Base-by-base conservation (phyloP, 2,888 invertebrate genomes). In the Lycaena phlaeas region DNA sequence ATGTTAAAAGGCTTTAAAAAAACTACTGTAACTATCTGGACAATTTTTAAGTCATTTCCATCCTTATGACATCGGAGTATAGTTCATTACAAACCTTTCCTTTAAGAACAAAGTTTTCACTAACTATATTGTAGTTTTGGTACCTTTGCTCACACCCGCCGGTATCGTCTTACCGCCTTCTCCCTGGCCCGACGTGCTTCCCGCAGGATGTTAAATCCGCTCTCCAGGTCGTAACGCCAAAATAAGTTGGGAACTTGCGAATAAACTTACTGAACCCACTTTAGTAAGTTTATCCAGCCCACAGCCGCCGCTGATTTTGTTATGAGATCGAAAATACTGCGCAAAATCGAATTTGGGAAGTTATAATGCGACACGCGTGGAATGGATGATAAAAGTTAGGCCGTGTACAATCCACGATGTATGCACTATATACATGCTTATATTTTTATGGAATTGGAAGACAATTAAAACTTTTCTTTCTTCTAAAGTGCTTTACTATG, bases 201-300 rank as follows among this genome's bases (percentile, higher is more conserved):
- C 22, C 22, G 11, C 34, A 22, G 22, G 12, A 34, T 34, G 34
- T 18, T 22, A 22, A 34, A 22, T 34, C 31, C 31, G 22, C 22
- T 34, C 11, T 22, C 34, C 34, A 22, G 34, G 34, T 34, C 34
- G 22, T 22, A 44, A 40, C 38, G 41, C 38, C 38, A 27, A 34
- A 44, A 44, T 40, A 41, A 44, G 43, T 38, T 41, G 29, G 12
- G 31, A 44, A 41, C 41, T 44, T 34, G 34, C 17, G 39, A 28
- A 34, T 22, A 22, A 34, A 34, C 34, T 34, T 22, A 22, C 22
- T 25, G 15, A 41, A 41, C 28, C 34, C 34, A 34, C 34, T 34
- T 22, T 34, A 34, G 18, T 11, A 34, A 34, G 18, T 34, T 34
- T 34, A 22, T 34, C 34, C 34, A 17, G 17, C 34, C 12, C 11